These are phyloP conservation scores for Alsophila aescularia DNA, from an alignment of 2,888 invertebrate species.

Conservation along the genomic window DNA sequence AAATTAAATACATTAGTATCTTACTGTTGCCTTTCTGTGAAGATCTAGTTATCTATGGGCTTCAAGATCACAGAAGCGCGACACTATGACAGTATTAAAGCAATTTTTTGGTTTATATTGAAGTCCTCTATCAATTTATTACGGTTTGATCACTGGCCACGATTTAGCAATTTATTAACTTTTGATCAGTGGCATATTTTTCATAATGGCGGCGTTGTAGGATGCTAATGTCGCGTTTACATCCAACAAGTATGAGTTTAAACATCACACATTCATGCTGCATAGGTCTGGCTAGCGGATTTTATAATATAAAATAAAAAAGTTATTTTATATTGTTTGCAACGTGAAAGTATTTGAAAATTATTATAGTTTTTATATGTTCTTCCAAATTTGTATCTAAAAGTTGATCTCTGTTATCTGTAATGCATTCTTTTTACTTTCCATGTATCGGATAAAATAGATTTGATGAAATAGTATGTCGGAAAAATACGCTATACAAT, in stretches of 20 bases:
- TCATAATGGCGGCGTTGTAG: too few species aligned
- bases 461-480: neutral
- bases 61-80: too few species aligned
- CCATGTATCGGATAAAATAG: neutral
- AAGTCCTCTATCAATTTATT: too few species aligned
- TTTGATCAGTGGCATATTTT: too few species aligned
- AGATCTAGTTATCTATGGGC: too few species aligned
- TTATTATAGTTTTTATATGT: neutral
- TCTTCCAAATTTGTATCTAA: slow-evolving; percentile 1
- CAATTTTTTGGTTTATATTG: too few species aligned
- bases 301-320: neutral
- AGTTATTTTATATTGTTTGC: neutral
- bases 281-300: neutral
- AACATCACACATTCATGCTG: slow-evolving; percentile 1
- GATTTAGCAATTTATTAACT: too few species aligned
- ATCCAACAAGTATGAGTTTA: neutral
- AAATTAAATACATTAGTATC: too few species aligned
- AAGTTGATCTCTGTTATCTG: slow-evolving; percentile 7
- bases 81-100: too few species aligned
- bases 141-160: too few species aligned
- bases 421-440: slow-evolving; percentile 3
- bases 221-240: neutral
- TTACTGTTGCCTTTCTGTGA: too few species aligned
- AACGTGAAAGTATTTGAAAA: neutral
- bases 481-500: neutral